Base-by-base conservation (phyloP, 2,113 vertebrate genomes). In the Bagarius yarrelli region DNA sequence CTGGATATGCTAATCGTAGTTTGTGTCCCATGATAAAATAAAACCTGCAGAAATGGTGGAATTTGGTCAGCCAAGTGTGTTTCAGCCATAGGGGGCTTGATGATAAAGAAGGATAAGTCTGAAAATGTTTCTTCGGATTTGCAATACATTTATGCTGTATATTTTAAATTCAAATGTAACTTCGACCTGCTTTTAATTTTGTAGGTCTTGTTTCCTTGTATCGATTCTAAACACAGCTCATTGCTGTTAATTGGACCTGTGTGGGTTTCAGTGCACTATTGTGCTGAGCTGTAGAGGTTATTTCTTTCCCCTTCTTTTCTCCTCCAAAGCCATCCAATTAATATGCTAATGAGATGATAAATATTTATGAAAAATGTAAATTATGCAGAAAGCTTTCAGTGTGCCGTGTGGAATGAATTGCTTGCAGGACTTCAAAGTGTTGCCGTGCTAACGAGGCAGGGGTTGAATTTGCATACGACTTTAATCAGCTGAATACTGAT, bases 401-500 rank as follows among this genome's bases (percentile, higher is more conserved):
- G 94, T 95, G 93, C 92, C 93, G 93, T 95, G 95, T 96, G 95
- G 97, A 93, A 96, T 96, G 96, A 96, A 96, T 97, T 94, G 96
- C 97, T 98, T 94, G 89, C 94, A 94, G 95, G 96, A 98, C 98
- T 98, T 99, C 97, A 98, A 98, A 99, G 96, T 94, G 94, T 95
- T 96, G 96, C 95, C 93, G 94, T 93, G 92, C 96, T 99, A 98
- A 98, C 95, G 94, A 98, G 96, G 93, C 87, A 88, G 92, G 82
- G 91, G 88, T 47, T 84, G 94, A 94, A 99, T 99, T 98, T 99
- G 96, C 96, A 99, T 98, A 98, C 92, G 93, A 93, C 95, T 97
- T 96, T 98, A 98, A 98, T 98, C 96, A 98, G 95, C 91, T 94
- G 96, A 96, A 98, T 98, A 98, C 97, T 99, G 97, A 99, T 98